Evolutionary conservation across 2,888 invertebrate genomes (phyloP), one percentile per base, ranked within the genome.

Genomic region (Drosophila barbarae): DNA sequence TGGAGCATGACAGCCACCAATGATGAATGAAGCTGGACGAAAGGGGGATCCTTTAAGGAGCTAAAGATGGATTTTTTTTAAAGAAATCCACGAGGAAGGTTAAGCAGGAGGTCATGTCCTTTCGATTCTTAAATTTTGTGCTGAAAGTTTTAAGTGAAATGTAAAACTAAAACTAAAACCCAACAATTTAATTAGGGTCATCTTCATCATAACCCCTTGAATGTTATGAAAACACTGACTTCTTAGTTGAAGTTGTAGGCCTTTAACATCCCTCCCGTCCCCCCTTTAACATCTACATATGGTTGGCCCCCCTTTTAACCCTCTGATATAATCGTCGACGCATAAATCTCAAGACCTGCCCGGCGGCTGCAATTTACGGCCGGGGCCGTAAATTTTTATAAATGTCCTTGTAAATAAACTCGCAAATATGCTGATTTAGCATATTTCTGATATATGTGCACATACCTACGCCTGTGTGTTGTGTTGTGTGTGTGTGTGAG

Each of bases 381-480:
- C 83, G 52, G 46, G 77, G 72, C 70, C 83, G 84, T 81, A 81
- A 81, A 81, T 81, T 81, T 81, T 85, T 85, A 81, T 81, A 85
- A 81, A 81, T 84, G 80, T 81, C 85, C 80, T 84, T 81, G 80
- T 81, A 81, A 81, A 81, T 85, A 81, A 84, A 81, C 80, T 81
- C 83, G 80, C 84, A 81, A 81, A 81, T 81, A 83, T 81, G 85
- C 83, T 81, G 80, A 81, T 81, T 81, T 81, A 84, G 80, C 85
- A 82, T 80, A 83, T 80, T 82, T 82, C 69, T 84, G 79, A 76
- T 84, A 84, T 74, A 76, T 72, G 72, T 72, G 59, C 69, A 72
- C 70, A 56, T 56, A 64, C 56, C 59, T 63, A 53, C 18, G 9
- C 8, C 18, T 34, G 18, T 51, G 15, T 23, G 41, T 47, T 46